These are phyloP conservation scores for Phalacrocorax carbo DNA, from an alignment of 2,113 vertebrate genomes.

Conservation along the genomic window DNA sequence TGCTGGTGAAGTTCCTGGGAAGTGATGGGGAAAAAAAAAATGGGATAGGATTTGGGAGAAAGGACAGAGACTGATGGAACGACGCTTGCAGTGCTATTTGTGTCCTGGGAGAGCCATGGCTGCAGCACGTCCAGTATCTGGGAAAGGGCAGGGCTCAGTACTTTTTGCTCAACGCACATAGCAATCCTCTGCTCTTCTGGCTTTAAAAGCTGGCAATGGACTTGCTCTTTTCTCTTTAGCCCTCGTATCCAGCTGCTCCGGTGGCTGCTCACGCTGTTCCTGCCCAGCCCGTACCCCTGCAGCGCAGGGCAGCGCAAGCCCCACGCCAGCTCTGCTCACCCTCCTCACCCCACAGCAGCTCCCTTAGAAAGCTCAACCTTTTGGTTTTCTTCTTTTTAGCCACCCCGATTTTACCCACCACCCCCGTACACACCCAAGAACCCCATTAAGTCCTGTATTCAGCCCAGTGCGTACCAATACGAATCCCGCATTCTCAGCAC, in stretches of 20 bases:
- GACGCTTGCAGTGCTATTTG: not conserved
- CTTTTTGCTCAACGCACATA: not conserved
- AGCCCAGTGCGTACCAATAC: not conserved
- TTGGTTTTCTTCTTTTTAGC: not conserved
- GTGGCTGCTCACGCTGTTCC: not conserved
- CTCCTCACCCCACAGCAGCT: not conserved
- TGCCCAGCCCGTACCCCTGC: not conserved
- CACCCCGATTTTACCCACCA: not conserved
- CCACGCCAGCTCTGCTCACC: accelerated
- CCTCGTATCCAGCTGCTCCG: not conserved
- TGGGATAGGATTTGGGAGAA: not conserved
- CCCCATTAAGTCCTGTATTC: not conserved
- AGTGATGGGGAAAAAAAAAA: not conserved
- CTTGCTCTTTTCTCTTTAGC: not conserved
- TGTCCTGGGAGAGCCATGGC: not conserved
- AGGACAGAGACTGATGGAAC: not conserved
- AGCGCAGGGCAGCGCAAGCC: not conserved
- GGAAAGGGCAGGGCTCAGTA: not conserved
- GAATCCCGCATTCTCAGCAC: not conserved
- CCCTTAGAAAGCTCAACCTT: not conserved
- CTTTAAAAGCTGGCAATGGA: not conserved
- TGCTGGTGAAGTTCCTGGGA: not conserved
- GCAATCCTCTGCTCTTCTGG: not conserved
- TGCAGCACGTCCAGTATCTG: not conserved
- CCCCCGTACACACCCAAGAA: not conserved